phyloP scores from a whole-genome alignment of 1,140 invertebrate species.

The Ceratina calcarata region DNA sequence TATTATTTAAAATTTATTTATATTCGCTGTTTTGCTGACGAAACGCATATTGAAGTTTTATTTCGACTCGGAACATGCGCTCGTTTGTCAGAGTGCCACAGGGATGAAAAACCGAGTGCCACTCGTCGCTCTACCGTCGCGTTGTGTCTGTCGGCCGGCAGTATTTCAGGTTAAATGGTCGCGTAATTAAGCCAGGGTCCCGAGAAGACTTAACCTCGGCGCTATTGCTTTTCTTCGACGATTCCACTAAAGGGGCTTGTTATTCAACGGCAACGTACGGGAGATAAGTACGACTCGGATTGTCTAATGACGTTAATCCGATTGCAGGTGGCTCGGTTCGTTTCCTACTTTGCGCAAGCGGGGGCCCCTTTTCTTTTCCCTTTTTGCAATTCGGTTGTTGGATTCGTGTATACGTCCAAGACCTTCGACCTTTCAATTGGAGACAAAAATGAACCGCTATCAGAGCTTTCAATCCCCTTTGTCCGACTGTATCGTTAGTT shows the following conservation, averaged over 20 bases:
- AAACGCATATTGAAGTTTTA: not conserved
- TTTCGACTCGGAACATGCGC: not conserved
- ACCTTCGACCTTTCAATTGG: slow-evolving; percentile 40
- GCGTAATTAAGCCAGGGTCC: slow-evolving; percentile 40
- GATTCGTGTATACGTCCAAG: slow-evolving; percentile 8
- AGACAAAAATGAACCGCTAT: slow-evolving; percentile 35
- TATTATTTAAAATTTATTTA: too few species aligned
- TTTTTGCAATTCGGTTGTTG: not conserved
- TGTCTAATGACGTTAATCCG: slow-evolving; percentile 46
- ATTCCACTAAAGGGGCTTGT: not conserved
- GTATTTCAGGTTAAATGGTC: slow-evolving; percentile 43
- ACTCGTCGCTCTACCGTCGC: slow-evolving; percentile 1
- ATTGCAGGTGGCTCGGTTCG: slow-evolving; percentile 20
- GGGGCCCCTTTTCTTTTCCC: not conserved
- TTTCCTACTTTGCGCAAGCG: not conserved
- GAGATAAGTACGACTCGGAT: slow-evolving; percentile 6
- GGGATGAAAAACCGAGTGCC: slow-evolving; percentile 27
- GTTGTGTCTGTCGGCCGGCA: not conserved
- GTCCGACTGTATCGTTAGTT: slow-evolving; percentile 16
- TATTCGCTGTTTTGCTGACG: too few species aligned
- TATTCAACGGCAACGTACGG: slow-evolving; percentile 14
- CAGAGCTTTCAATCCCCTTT: slow-evolving; percentile 35
- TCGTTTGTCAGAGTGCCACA: not conserved
- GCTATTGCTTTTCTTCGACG: slow-evolving; percentile 6
- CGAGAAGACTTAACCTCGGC: not conserved